Percentiles rank a stretch among this genome's conserved stretches.
Evolutionary conservation across 2,888 invertebrate genomes (phyloP).

Genomic region (Anthrax anthrax): DNA sequence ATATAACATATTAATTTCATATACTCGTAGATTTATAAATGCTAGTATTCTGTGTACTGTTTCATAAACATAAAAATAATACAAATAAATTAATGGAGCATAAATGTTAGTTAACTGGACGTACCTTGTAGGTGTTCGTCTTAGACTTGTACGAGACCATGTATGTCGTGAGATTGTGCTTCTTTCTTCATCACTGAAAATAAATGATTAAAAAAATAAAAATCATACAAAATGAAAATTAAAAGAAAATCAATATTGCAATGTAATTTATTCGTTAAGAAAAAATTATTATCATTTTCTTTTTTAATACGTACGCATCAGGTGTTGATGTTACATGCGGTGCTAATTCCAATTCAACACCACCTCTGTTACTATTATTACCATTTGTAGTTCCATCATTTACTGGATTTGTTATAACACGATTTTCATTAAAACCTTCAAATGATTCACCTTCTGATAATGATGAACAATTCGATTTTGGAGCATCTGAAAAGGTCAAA

Average conservation of each 20-base stretch:
- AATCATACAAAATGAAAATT: too few species aligned
- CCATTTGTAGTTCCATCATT: constrained; percentile 15
- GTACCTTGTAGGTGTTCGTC: constrained; percentile 71
- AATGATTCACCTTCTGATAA: constrained; percentile 69
- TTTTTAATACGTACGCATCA: constrained; percentile 16
- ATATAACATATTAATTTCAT: too few species aligned
- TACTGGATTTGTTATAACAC: constrained; percentile 8
- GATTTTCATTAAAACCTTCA: constrained; percentile 59
- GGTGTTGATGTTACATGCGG: constrained; percentile 28
- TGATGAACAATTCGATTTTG: constrained; percentile 37
- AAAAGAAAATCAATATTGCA: not conserved
- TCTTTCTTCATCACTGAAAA: constrained; percentile 40
- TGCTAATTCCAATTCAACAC: constrained; percentile 32
- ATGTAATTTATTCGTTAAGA: not conserved
- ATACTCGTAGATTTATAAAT: too few species aligned
- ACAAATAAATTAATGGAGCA: too few species aligned
- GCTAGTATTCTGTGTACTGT: too few species aligned
- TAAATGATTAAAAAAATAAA: constrained; percentile 8
- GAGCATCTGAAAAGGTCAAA: constrained; percentile 25
- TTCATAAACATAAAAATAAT: too few species aligned
- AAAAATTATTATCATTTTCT: too few species aligned
- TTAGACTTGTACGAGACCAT: constrained; percentile 70
- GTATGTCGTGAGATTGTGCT: constrained; percentile 58
- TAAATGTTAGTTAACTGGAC: too few species aligned
- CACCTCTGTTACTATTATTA: constrained; percentile 21